Evolutionary conservation across 2,797 vertebrate species (phyloP).

Genomic region (Falco berigora): DNA sequence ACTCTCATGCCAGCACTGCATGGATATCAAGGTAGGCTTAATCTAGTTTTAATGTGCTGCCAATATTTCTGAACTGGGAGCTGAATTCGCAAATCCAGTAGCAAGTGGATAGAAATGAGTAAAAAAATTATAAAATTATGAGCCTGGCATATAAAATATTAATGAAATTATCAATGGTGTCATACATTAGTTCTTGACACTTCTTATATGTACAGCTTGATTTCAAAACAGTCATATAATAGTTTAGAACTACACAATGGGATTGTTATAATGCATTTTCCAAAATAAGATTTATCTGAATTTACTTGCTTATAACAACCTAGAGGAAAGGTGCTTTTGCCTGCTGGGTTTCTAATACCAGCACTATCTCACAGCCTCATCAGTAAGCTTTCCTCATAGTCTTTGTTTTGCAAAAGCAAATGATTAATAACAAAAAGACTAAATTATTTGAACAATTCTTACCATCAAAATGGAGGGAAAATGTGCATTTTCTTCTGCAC

Average conservation of each 20-base stretch:
- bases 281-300: background rate
- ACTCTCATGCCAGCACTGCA: background rate
- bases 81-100: background rate
- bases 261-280: background rate
- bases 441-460: background rate
- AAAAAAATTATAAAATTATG: accelerated
- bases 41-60: background rate
- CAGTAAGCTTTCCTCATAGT: background rate
- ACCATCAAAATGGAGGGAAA: background rate
- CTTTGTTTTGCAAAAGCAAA: background rate
- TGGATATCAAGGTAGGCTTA: accelerated
- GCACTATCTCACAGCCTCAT: background rate
- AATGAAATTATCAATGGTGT: background rate
- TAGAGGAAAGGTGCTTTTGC: background rate
- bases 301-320: background rate
- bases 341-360: background rate
- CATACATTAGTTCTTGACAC: background rate
- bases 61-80: background rate
- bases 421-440: background rate
- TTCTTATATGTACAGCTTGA: background rate
- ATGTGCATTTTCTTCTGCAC: background rate
- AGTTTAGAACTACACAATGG: background rate
- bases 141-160: background rate
- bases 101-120: accelerated
- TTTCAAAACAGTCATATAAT: background rate